Percentiles rank a stretch among this genome's conserved stretches.
These are phyloP conservation scores for Natator depressus DNA, from an alignment of 2,113 vertebrate species.

Conservation along the genomic window DNA sequence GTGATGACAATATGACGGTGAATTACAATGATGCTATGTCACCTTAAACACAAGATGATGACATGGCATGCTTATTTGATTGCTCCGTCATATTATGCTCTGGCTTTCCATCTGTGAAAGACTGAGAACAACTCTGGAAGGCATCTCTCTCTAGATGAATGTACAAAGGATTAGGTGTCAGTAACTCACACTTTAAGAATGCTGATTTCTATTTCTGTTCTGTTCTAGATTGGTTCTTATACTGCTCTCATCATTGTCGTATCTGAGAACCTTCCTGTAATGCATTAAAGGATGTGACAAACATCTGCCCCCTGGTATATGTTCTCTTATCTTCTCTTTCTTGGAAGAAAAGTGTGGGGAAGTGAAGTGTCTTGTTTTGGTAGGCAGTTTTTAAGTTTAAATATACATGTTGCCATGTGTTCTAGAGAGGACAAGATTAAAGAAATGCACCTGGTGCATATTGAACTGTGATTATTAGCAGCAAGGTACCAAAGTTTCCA, in stretches of 20 bases:
- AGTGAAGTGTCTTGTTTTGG: not conserved
- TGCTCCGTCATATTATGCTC: not conserved
- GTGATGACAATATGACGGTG: too few relatives aligned
- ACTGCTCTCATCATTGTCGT: rapidly evolving
- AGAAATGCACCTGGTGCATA: not conserved
- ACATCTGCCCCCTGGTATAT: not conserved
- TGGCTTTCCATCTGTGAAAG: not conserved
- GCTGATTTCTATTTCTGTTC: not conserved
- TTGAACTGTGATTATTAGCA: not conserved
- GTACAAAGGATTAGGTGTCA: not conserved
- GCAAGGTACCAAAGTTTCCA: not conserved
- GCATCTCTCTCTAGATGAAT: not conserved
- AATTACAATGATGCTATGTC: not conserved
- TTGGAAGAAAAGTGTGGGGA: rapidly evolving
- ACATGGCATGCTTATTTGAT: not conserved
- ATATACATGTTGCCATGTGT: not conserved
- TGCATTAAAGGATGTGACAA: not conserved
- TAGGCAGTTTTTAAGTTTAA: not conserved
- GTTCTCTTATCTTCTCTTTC: not conserved
- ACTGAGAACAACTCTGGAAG: not conserved
- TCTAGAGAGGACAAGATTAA: not conserved
- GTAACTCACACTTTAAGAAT: not conserved
- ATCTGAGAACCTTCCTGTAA: rapidly evolving
- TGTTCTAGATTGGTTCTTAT: rapidly evolving
- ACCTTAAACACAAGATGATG: not conserved